phyloP scores from a whole-genome alignment of 2,888 invertebrate genomes.

The Caenorhabditis uteleia region DNA sequence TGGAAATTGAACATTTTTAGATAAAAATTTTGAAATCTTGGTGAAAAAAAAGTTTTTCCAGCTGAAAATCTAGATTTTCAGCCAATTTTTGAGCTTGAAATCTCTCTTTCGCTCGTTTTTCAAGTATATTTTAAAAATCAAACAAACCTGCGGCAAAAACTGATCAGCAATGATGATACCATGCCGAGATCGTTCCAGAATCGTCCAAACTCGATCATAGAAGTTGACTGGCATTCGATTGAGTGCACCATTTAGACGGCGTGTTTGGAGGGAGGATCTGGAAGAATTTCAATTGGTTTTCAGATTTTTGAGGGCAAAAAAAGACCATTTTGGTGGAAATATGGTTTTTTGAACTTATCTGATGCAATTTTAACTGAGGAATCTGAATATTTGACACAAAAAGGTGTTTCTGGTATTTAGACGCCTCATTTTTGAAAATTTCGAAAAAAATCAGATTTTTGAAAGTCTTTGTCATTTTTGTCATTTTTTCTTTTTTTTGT shows the following conservation, averaged over 20 bases:
- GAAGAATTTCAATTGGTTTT: conserved; percentile 12
- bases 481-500: too few species aligned
- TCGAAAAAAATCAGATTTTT: too few species aligned
- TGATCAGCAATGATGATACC: conserved; percentile 83
- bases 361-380: too few species aligned
- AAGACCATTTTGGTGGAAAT: too few species aligned
- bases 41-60: too few species aligned
- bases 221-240: conserved; percentile 93
- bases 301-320: too few species aligned
- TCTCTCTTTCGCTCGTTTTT: not conserved
- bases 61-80: not conserved
- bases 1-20: conserved; percentile 65
- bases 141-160: conserved; percentile 80
- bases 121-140: not conserved
- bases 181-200: conserved; percentile 84
- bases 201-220: conserved; percentile 94
- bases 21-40: too few species aligned
- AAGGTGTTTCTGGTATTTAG: too few species aligned
- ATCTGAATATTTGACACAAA: too few species aligned
- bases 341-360: too few species aligned
- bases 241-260: conserved; percentile 91
- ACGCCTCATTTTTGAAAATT: too few species aligned
- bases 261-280: conserved; percentile 80
- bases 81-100: not conserved
- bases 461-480: too few species aligned